Base-by-base conservation (phyloP, 2,888 invertebrate species). In the Odiellus spinosus region DNA sequence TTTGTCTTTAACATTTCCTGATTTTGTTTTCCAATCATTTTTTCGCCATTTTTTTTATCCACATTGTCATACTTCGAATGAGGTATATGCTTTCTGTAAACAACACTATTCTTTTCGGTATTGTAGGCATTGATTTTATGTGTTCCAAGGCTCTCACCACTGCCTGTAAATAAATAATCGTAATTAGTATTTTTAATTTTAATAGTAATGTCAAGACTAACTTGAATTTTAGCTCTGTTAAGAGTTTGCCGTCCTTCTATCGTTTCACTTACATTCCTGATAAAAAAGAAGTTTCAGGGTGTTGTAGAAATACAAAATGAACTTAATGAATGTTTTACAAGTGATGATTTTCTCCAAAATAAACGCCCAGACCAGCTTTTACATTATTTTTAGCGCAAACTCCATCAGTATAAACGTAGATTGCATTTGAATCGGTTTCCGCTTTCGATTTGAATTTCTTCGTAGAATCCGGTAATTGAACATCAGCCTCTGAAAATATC, bases 201-300 rank as follows among this genome's bases (percentile, higher is more conserved):
- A 33, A 33, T 36, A 36, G 36, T 38, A 38, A 36, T n/a, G 14
- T 38, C 38, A 10, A 38, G 14, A 45, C 45, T 40, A 17, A 40
- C 96, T 69, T 88, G 81, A 52, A 96, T 93, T 70, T 98, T 96
- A 8, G 93, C 96, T 59, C 82, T 80, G 65, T 98, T 96, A 63
- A 98, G 98, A 1, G 96, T 96, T 5, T 84, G 79, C 48, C 80
- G 71, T 3, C 88, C 88, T 2, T 68, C 63, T 0, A 90, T 80
- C 2, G 83, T 81, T 59, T 78, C 76, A 12, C 83, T 80, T 4
- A 78, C 66, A 68, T 93, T 93, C 53, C 77, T 43, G 32, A 12
- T 40, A 38, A 39, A 17, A 38, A 10, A 12, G 11, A n/a, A 38
- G 3, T 38, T 3, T 10, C 14, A 38, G 3, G 10, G 18, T 38